Evolutionary conservation across 2,113 vertebrate species (phyloP).

Genomic region (Platysteira castanea): DNA sequence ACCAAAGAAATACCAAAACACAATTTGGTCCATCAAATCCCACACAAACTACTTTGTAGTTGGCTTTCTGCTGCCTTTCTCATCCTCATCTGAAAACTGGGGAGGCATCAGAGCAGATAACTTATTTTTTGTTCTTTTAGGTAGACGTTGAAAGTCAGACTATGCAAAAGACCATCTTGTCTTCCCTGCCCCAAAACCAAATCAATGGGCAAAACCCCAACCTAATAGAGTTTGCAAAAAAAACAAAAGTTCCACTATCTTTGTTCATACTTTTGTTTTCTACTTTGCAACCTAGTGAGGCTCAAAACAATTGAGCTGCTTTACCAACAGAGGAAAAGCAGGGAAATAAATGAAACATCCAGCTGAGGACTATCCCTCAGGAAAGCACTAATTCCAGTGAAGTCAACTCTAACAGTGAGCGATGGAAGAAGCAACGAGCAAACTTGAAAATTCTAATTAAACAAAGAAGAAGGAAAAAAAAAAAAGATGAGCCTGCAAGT

Average conservation of each 20-base stretch:
- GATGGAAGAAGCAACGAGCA: not conserved
- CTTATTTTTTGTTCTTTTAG: not conserved
- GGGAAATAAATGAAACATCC: not conserved
- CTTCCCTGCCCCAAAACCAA: not conserved
- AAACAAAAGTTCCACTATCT: not conserved
- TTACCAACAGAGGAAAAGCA: not conserved
- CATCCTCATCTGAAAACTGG: not conserved
- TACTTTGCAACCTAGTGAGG: not conserved
- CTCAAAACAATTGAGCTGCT: not conserved
- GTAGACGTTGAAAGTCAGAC: not conserved
- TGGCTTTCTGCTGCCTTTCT: not conserved
- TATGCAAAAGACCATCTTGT: not conserved
- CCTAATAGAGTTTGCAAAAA: not conserved
- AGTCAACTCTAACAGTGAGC: not conserved
- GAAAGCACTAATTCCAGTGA: not conserved
- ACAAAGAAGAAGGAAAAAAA: not conserved
- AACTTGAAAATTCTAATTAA: not conserved
- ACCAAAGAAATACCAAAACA: not conserved
- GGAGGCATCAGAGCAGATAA: not conserved
- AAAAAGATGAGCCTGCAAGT: not conserved
- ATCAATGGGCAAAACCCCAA: not conserved
- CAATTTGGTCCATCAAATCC: not conserved
- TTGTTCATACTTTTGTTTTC: not conserved
- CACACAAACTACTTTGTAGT: not conserved
- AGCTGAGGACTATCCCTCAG: not conserved